phyloP scores from a whole-genome alignment of 2,113 vertebrate genomes.

The Ariopsis seemanni region DNA sequence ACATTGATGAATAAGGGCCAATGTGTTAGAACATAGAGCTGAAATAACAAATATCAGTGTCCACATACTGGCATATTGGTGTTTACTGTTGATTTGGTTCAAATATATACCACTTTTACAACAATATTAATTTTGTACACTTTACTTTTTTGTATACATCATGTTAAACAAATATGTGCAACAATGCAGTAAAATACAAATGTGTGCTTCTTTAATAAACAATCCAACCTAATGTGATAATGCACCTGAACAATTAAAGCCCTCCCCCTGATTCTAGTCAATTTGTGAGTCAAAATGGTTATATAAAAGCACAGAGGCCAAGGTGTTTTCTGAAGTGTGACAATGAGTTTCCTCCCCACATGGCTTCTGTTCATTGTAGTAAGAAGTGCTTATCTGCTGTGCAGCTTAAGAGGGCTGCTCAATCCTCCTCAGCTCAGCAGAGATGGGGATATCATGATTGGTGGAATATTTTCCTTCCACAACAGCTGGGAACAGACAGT shows the following conservation, averaged over 20 bases:
- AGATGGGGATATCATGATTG: slow-evolving; percentile 58
- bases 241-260: neutral
- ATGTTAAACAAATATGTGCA: neutral
- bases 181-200: neutral
- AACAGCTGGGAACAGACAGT: slow-evolving; percentile 54
- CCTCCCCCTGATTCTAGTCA: slow-evolving; percentile 9
- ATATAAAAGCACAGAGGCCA: slow-evolving; percentile 38
- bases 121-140: neutral
- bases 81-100: neutral
- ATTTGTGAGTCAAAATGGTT: neutral
- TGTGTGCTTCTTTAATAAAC: neutral
- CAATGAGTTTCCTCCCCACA: slow-evolving; percentile 46
- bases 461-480: slow-evolving; percentile 61
- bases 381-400: slow-evolving; percentile 41
- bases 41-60: neutral
- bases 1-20: neutral
- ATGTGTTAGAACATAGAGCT: neutral
- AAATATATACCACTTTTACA: neutral
- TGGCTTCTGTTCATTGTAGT: slow-evolving; percentile 50
- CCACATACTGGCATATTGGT: no score
- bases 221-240: neutral
- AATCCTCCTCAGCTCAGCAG: slow-evolving; percentile 51
- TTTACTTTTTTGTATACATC: neutral
- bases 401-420: slow-evolving; percentile 45
- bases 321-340: slow-evolving; percentile 10